Base-by-base conservation (phyloP, 2,113 vertebrate species). In the Phyllostomus discolor region DNA sequence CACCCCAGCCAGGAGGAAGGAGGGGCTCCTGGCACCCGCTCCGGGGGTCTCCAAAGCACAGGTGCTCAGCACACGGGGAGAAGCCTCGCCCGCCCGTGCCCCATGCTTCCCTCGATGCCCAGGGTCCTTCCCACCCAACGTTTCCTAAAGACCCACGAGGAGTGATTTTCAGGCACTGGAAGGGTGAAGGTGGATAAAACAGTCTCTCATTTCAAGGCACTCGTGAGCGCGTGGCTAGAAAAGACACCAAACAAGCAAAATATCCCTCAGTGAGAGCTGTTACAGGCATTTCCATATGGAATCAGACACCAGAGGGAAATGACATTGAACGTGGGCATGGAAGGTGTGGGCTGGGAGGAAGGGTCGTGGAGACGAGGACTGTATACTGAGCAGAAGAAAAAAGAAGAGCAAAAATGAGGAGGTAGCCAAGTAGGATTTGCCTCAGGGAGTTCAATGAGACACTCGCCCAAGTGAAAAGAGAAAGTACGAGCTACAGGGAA, bases 21-120 rank as follows among this genome's bases (percentile, higher is more conserved):
- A 26, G 10, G 41, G 4, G 41, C 0, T 5, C 16, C 12, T 1
- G 3, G 59, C 62, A 64, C 28, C 62, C 31, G 0, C 8, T 19
- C 46, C 19, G 17, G 4, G 15, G 26, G 16, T 70, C 70, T 88
- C 70, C 54, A 31, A 16, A 28, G 7, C 85, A 79, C 22, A 88
- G 46, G 5, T 24, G 73, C 22, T 86, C 73, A 69, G 9, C 46
- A 75, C 38, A 16, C 10, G 26, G 48, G 59, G 72, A 16, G 2
- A 10, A 86, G n/a, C 4, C 12, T 35, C 22, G 17, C 14, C 69
- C 19, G 16, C 38, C 64, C 16, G 28, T 1, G n/a, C 6, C 24
- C 35, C 33, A 52, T 48, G 22, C 4, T 31, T 28, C 81, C 79
- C 22, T 52, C 48, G 19, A 10, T 0, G 22, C 7, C 33, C 48